A percentile compares a stretch with the other conserved stretches of the same genome.
phyloP scores from a whole-genome alignment of 2,797 vertebrate species.

The Darevskia mixta region DNA sequence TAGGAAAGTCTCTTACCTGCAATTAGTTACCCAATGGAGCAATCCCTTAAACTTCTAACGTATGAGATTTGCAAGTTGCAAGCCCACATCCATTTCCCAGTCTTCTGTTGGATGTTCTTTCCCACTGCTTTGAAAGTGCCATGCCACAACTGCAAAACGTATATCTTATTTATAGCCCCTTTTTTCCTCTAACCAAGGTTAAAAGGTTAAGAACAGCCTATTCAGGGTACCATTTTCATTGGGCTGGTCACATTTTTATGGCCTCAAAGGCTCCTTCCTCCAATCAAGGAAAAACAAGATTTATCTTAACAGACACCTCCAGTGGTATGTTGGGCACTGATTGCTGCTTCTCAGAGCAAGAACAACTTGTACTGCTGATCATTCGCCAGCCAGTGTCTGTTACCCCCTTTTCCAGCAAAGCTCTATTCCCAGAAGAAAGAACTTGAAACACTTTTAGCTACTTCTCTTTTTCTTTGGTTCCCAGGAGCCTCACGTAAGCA shows the following conservation, averaged over 20 bases:
- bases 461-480: not conserved
- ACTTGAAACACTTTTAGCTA: not conserved
- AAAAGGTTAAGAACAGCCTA: not conserved
- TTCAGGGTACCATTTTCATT: fast-evolving
- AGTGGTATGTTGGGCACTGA: not conserved
- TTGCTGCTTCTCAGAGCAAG: conserved; percentile 17
- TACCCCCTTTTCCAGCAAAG: conserved; percentile 14
- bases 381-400: conserved; percentile 22
- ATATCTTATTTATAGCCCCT: not conserved
- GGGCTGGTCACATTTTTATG: not conserved
- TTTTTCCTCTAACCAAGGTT: not conserved
- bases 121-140: conserved; percentile 6
- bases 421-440: not conserved
- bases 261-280: not conserved
- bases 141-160: not conserved
- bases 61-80: not conserved
- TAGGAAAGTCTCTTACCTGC: not conserved
- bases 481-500: not conserved
- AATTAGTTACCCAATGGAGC: not conserved
- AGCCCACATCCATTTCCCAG: not conserved
- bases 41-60: not conserved
- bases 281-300: not conserved
- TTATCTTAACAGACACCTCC: not conserved
- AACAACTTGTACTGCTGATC: conserved; percentile 10
- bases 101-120: not conserved